Evolutionary conservation across 2,113 vertebrate genomes (phyloP).

Genomic region (Condylura cristata): DNA sequence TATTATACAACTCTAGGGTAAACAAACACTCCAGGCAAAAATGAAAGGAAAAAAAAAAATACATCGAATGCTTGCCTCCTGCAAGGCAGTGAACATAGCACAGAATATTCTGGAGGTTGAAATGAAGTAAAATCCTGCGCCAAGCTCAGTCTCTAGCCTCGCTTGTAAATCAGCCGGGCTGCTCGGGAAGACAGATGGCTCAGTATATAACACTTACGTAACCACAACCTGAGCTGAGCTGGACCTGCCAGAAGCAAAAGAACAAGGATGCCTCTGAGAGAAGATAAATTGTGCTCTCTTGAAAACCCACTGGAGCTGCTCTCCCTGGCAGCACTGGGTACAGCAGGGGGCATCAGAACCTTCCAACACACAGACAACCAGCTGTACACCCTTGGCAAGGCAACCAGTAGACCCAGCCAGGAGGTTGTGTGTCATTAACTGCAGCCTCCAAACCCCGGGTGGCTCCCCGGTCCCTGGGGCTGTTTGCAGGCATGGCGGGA

Average conservation of each 20-base stretch:
- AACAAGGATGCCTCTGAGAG: constrained; percentile 70
- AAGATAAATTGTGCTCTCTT: constrained; percentile 75
- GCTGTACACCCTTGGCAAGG: constrained; percentile 64
- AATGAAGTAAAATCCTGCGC: constrained; percentile 52
- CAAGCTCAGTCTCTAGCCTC: constrained; percentile 62
- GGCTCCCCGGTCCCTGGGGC: not conserved
- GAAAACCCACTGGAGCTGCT: constrained; percentile 54
- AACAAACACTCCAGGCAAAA: constrained; percentile 22
- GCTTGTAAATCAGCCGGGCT: constrained; percentile 56
- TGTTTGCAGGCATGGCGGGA: not conserved
- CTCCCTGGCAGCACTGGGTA: constrained; percentile 51
- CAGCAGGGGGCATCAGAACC: constrained; percentile 58
- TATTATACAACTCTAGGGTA: not conserved
- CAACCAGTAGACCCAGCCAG: constrained; percentile 8
- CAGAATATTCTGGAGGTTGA: constrained; percentile 56
- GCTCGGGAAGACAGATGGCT: constrained; percentile 60
- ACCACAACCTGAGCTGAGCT: constrained; percentile 65
- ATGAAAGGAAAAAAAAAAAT: not conserved
- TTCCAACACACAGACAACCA: constrained; percentile 67
- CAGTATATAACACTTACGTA: constrained; percentile 62
- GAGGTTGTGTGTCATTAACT: constrained; percentile 50
- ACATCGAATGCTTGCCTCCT: not conserved
- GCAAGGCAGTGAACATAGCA: constrained; percentile 48
- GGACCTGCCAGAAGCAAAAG: constrained; percentile 14
- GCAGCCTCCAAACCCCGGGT: constrained; percentile 48